Conservation (phyloP, 2,113 vertebrate species). For the Phrynosoma platyrhinos region DNA sequence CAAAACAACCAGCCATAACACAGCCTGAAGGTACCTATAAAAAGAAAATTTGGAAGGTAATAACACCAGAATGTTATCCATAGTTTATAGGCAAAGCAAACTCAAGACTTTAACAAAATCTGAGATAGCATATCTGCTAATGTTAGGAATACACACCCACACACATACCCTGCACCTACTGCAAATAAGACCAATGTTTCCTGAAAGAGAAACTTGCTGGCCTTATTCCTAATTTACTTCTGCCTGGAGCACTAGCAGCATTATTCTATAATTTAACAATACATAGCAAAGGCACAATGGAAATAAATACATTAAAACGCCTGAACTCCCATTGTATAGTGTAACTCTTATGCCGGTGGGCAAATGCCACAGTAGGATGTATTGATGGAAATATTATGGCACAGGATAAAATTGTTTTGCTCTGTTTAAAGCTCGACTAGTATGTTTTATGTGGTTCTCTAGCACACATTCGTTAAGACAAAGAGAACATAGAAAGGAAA, state of each 20-base stretch:
- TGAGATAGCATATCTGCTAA: not conserved
- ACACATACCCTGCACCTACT: constrained; percentile 5
- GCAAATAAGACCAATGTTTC: constrained; percentile 45
- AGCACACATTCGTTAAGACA: not conserved
- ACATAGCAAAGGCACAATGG: constrained; percentile 58
- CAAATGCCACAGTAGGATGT: constrained; percentile 8
- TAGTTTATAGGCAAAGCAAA: constrained; percentile 29
- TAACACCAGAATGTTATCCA: constrained; percentile 30
- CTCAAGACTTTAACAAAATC: constrained; percentile 22
- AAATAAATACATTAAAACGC: constrained; percentile 58
- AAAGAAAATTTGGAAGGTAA: constrained; percentile 16
- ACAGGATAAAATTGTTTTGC: constrained; percentile 7
- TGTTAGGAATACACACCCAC: constrained; percentile 27
- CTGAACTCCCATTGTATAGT: constrained; percentile 35
- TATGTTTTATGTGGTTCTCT: not conserved
- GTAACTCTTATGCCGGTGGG: not conserved
- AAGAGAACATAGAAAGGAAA: not conserved
- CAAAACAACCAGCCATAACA: not conserved
- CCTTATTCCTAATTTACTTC: constrained; percentile 63
- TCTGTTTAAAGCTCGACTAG: not conserved
- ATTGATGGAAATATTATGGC: constrained; percentile 11
- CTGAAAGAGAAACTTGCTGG: constrained; percentile 44
- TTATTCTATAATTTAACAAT: constrained; percentile 66
- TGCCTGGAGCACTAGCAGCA: constrained; percentile 58
- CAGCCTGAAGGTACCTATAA: constrained; percentile 20